Evolutionary conservation across 2,888 invertebrate genomes (phyloP), one percentile per base, ranked within the genome.

Genomic region (Patella pellucida): DNA sequence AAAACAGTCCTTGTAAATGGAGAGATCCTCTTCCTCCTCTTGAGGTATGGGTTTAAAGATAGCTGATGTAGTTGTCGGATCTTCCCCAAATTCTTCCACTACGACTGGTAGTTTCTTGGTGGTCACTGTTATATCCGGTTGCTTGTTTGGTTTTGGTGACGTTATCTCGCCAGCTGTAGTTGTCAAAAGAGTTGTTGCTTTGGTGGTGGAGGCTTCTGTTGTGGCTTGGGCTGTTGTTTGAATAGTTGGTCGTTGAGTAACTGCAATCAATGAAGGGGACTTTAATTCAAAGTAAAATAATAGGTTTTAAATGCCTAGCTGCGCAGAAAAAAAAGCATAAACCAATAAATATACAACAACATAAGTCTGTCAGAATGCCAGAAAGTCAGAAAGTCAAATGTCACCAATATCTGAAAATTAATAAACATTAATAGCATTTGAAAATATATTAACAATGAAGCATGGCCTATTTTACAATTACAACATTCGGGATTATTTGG

Each of bases 81-180:
- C 41, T 1, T 41, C 41, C 1, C 41, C 41, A 9, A 41, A 7
- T 41, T 68, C 51, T 56, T 69, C 70, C 27, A 70, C 67, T 2
- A 71, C 72, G n/a, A 50, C 69, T n/a, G 69, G 67, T 11, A 56
- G 68, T n/a, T 23, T 52, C 15, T 62, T 56, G 14, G 71, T 72
- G 31, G 71, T 69, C n/a, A 76, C 71, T 56, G 78, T 71, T 62
- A 62, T n/a, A 31, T 74, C 71, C 15, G 70, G 23, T 52, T 23
- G 16, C 15, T 52, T 71, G 15, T 50, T 52, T 71, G 51, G 50
- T 16, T 50, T 54, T 4, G 27, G 9, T 15, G 54, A 50, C 9
- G 19, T 52, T 23, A 51, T 9, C 5, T 15, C 15, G 11, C 15
- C 23, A 31, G 70, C 23, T 16, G 52, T 62, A 1, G n/a, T 69